Evolutionary conservation across 2,113 vertebrate species (phyloP).

Genomic region (Chroicocephalus ridibundus): DNA sequence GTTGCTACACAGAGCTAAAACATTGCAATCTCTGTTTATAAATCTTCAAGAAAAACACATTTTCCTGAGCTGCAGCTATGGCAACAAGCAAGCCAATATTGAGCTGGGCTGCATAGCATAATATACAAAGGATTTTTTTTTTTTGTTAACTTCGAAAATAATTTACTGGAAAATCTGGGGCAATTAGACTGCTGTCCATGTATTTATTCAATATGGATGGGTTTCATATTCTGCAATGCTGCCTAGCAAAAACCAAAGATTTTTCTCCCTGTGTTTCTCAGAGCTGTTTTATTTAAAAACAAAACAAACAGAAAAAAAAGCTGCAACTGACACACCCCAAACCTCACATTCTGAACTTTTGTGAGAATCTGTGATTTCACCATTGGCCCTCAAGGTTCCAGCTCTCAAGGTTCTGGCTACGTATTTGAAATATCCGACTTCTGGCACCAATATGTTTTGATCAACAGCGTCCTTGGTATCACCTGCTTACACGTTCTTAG

Average conservation of each 20-base stretch:
- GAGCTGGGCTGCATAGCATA: conserved; percentile 9
- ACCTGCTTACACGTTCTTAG: neutral
- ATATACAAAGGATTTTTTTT: neutral
- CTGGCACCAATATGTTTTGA: neutral
- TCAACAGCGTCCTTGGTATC: neutral
- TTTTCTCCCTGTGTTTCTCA: neutral
- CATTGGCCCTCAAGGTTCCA: neutral
- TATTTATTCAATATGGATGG: neutral
- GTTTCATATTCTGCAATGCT: neutral
- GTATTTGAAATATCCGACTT: neutral
- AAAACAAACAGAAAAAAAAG: neutral
- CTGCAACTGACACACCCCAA: neutral
- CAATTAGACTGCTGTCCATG: neutral
- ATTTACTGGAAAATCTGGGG: neutral
- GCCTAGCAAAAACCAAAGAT: neutral
- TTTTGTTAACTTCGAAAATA: neutral
- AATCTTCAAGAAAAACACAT: conserved; percentile 68
- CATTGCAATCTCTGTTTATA: conserved; percentile 60
- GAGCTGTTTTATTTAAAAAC: neutral
- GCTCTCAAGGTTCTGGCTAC: neutral
- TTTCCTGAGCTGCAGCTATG: conserved; percentile 69
- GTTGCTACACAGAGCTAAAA: conserved; percentile 63
- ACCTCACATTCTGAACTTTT: neutral
- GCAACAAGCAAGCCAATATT: conserved; percentile 51
- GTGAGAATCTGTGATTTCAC: neutral